Evolutionary conservation across 1,140 invertebrate genomes (phyloP), one percentile per base, ranked within the genome.

Genomic region (Panagrolaimus sp.): DNA sequence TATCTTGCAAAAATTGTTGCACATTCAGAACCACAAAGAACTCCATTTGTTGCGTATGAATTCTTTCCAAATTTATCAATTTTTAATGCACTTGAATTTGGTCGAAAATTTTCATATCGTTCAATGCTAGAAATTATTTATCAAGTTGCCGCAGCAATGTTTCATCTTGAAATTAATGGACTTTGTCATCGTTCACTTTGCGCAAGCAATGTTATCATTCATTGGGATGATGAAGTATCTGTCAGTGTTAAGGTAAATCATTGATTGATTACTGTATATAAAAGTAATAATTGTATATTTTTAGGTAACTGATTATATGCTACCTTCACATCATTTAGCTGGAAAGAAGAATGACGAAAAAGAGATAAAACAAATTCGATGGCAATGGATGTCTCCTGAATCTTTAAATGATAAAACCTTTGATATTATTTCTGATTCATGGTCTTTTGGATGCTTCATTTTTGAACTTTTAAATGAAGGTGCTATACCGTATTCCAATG

Each of bases 341-440:
- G 7, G 7, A 38, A 38, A 38, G 7, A 38, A 38, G n/a, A n/a
- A n/a, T n/a, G n/a, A n/a, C n/a, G 32, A 38, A 38, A 38, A 21
- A 2, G 52, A 9, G 9, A 55, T 17, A 21, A 55, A 55, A n/a
- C 9, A 55, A 21, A 9, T 55, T 1, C 52, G 52, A n/a, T 55
- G 52, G 52, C 52, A 55, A 28, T 55, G 52, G 52, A 55, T 55
- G 52, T 24, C 21, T n/a, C 52, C 52, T 21, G 52, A 55, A n/a
- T 24, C 21, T 1, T n/a, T 55, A 9, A 14, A 14, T 28, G 9
- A 55, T 9, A n/a, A n/a, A n/a, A 28, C n/a, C 6, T 55, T 55
- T 21, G 52, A 55, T n/a, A 24, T 28, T 1, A 28, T 55, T 10
- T 21, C 52, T 21, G 52, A 55, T 55, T 10, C 28, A 1, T 55